Evolutionary conservation across 2,113 vertebrate genomes (phyloP), one percentile per base, ranked within the genome.

Genomic region (Glaucidium brasilianum): DNA sequence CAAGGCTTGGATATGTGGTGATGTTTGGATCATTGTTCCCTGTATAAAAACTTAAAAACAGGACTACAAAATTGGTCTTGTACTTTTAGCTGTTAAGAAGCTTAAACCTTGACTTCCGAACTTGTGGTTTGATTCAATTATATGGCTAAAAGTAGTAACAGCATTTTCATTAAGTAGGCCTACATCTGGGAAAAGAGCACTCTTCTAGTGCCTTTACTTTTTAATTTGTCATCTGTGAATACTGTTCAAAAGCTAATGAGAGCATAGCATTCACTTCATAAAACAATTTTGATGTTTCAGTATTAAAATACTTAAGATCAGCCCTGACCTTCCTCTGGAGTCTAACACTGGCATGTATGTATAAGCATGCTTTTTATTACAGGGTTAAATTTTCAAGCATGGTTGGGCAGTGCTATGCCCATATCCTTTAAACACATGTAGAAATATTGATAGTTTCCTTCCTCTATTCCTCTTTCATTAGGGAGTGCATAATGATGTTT

Each of bases 251-350:
- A 77, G 47, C 60, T 66, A 39, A 3, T 58, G 50, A 50, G 62
- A 89, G 41, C 89, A 62, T 95, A 89, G 41, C 89, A 62, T 95
- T 97, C 23, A 43, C 37, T 87, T 90, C 67, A 73, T 82, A 45
- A 69, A 81, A 58, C 34, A 1, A 23, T 92, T 85, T 78, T 49
- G 18, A 50, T 94, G 21, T 68, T 90, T 96, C 90, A 94, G 60
- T 94, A 82, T 97, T 94, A 85, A 96, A 88, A 52, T 85, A 37
- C 2, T 0, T 25, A 53, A 80, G 74, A 69, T 59, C 74, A 73
- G 34, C n/a, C 55, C 18, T 77, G 75, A 69, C 27, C 12, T 91
- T 62, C 20, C 41, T 47, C 69, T 47, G 20, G 41, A 87, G 43
- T 47, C 80, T 55, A 41, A 14, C 93, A 87, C 55, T 78, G 45